These are phyloP conservation scores for Heliconius hewitsoni DNA, from an alignment of 1,140 invertebrate species.

Conservation along the genomic window DNA sequence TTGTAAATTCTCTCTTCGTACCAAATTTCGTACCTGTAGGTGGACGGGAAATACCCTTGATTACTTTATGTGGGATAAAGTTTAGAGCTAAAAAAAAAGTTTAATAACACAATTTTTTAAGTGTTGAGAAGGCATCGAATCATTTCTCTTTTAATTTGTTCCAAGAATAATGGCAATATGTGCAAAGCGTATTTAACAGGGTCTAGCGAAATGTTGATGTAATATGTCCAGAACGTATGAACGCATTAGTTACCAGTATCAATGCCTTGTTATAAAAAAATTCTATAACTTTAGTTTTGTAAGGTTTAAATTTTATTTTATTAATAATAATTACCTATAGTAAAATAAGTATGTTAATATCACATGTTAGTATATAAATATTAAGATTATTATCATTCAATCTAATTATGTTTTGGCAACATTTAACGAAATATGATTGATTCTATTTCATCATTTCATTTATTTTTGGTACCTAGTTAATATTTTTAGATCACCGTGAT, in stretches of 20 bases:
- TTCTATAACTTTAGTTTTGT: neutral
- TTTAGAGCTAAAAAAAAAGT: too few relatives aligned
- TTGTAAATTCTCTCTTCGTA: too few relatives aligned
- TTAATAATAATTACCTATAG: neutral
- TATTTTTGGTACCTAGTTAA: constrained; percentile 2
- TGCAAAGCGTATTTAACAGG: neutral
- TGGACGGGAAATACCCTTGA: too few relatives aligned
- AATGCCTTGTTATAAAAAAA: neutral
- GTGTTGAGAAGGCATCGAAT: neutral
- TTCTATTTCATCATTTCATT: constrained; percentile 11
- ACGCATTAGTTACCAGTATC: neutral
- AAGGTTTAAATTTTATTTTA: neutral
- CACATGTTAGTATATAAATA: neutral
- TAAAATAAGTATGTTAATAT: constrained; percentile 6
- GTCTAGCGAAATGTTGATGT: neutral
- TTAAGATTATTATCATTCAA: constrained; percentile 9
- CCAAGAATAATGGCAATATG: neutral
- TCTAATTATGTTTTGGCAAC: constrained; percentile 28
- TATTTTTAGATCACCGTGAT: neutral
- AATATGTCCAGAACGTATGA: neutral
- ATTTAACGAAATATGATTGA: constrained; percentile 20
- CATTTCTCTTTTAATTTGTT: neutral
- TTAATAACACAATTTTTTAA: too few relatives aligned
- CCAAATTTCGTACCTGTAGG: too few relatives aligned
- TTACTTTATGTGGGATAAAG: too few relatives aligned